Evolutionary conservation across 2,797 vertebrate genomes (phyloP), one percentile per base, ranked within the genome.

Genomic region (Galago senegalensis): DNA sequence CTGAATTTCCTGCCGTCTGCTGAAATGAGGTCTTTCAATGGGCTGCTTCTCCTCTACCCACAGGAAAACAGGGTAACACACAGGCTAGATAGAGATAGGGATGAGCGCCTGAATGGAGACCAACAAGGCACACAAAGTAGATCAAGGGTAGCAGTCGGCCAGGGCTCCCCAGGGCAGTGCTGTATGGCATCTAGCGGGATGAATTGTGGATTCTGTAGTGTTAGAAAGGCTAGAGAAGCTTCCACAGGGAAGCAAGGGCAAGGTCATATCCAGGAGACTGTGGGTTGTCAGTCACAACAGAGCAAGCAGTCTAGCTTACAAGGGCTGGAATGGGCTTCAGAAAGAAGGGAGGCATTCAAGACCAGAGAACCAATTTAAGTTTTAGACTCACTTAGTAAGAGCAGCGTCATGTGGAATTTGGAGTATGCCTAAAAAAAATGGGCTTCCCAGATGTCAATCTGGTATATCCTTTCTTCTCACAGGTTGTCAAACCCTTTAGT

Each of bases 1-100:
- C 75, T n/a, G 1, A 34, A 27, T 96, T 94, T 96, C 34, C 70
- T 65, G 9, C 20, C 17, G 31, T 23, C 70, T 87, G n/a, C 70
- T 86, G 80, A 91, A 91, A 73, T 69, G 60, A 90, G 34, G 43
- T 40, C 25, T 86, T 93, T 53, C 31, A 40, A 13, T 67, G 69
- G 13, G 14, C 34, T 73, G 27, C 58, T 11, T 72, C 58, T 77
- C n/a, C 49, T 65, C n/a, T 61, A 70, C 21, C 58, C 49, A 69
- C 0, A 3, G 79, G 56, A 63, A 82, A 82, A 72, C 37, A 86
- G 34, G 29, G 34, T n/a, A 61, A 14, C 82, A 29, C 72, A 76
- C 34, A 88, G 46, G n/a, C 67, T 46, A 69, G 37, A 56, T 6
- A 3, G 81, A 5, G 87, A 31, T 14, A 3, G 0, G 14, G 37